Conservation (phyloP, 2,888 invertebrate species). For the Polydrusus cervinus region DNA sequence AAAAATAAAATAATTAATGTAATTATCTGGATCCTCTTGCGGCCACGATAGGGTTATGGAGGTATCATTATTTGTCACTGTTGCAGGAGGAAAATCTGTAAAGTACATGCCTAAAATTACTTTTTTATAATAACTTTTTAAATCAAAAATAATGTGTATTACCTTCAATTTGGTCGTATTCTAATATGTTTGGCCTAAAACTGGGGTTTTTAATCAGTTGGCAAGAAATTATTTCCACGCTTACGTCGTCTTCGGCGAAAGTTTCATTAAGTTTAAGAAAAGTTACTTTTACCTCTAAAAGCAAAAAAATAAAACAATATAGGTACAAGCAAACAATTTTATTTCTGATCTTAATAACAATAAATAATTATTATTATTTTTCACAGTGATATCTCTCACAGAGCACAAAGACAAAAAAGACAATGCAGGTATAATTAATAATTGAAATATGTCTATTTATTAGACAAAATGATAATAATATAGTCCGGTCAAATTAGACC, state of each 20-base stretch:
- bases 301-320: neutral
- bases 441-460: no score
- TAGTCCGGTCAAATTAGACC: no score
- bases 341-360: neutral
- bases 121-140: conserved; percentile 2
- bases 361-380: no score
- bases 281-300: conserved; percentile 64
- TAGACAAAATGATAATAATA: no score
- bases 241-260: conserved; percentile 45
- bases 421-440: no score
- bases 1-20: conserved; percentile 62
- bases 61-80: conserved; percentile 55
- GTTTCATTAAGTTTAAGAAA: conserved; percentile 59
- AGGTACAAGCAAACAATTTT: neutral
- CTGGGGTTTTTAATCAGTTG: conserved; percentile 62
- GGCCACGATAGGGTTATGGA: conserved; percentile 62
- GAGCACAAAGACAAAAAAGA: no score
- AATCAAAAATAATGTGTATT: conserved; percentile 21
- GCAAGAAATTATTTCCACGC: conserved; percentile 60
- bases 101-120: conserved; percentile 51
- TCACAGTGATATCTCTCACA: no score
- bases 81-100: conserved; percentile 62
- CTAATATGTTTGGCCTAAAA: conserved; percentile 62
- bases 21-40: conserved; percentile 60
- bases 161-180: conserved; percentile 62